phyloP scores from a whole-genome alignment of 2,888 invertebrate genomes.

The Eumacrocentrus americanus region DNA sequence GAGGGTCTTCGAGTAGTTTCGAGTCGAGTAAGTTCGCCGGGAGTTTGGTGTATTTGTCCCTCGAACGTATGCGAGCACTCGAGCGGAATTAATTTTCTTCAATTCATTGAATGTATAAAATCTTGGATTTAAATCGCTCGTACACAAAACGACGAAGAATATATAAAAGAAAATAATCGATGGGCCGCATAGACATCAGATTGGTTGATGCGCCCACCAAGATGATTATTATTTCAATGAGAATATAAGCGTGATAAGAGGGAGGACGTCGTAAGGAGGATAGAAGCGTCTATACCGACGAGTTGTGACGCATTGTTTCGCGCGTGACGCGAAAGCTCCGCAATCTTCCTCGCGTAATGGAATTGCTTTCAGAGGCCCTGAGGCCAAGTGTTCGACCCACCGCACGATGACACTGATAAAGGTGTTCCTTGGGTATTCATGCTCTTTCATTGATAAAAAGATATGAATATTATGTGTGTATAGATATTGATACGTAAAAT shows the following conservation, averaged over 20 bases:
- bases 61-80: too few species aligned
- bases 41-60: neutral
- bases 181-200: too few species aligned
- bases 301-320: constrained; percentile 11
- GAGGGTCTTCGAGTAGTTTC: neutral
- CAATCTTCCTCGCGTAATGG: constrained; percentile 20
- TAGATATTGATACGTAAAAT: neutral
- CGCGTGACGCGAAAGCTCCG: constrained; percentile 12
- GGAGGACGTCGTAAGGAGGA: neutral
- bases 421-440: neutral
- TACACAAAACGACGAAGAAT: too few species aligned
- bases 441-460: neutral
- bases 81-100: too few species aligned
- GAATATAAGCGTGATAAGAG: neutral
- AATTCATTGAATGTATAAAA: too few species aligned
- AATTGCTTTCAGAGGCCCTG: constrained; percentile 3
- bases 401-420: neutral
- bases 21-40: neutral
- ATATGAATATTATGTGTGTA: too few species aligned
- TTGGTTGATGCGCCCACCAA: too few species aligned
- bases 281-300: neutral
- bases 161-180: too few species aligned
- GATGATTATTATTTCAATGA: constrained; percentile 13
- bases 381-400: neutral
- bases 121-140: too few species aligned